Evolutionary conservation across 2,797 vertebrate genomes (phyloP), one percentile per base, ranked within the genome.

Genomic region (Phalloptychus januarius): DNA sequence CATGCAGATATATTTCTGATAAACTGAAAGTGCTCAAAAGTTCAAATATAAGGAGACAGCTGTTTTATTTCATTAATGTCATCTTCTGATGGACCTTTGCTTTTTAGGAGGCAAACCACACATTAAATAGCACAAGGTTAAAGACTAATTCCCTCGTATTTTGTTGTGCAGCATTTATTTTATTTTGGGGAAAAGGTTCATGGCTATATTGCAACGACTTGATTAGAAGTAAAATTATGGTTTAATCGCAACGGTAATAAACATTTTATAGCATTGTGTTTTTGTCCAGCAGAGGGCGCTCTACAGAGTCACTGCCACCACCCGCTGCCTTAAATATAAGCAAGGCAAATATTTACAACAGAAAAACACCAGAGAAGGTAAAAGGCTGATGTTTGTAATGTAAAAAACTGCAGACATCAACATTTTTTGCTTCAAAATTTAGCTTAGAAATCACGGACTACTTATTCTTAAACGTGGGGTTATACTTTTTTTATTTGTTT

Each of bases 221-320:
- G 16, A 33, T 63, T 33, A 1, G 20, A 65, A 38, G 7, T 23
- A 10, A 38, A 65, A 40, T 65, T 65, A 65, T 65, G 4, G 36
- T 23, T 25, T 18, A 65, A 65, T 50, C 48, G 2, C 20, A 8
- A 50, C 33, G 4, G 16, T 20, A 38, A 40, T n/a, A n/a, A 54
- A 54, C 4, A 4, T 13, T 50, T 18, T 38, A n/a, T 48, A 23
- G 71, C 25, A 78, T 42, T 40, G 15, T 40, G 25, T 4, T 12
- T 38, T n/a, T n/a, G 31, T 42, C 56, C 45, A 65, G 70, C 31
- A 78, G 77, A 72, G 36, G 71, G 56, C 10, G 25, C 23, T 40
- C 5, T 42, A 42, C 40, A 40, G 23, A 16, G 20, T 11, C 18
- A 31, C 31, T 16, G 2, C 31, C 12, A 18, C 31, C 5, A 12